phyloP scores from a whole-genome alignment of 2,888 invertebrate species.

The Rhimphoctona megacephalus region DNA sequence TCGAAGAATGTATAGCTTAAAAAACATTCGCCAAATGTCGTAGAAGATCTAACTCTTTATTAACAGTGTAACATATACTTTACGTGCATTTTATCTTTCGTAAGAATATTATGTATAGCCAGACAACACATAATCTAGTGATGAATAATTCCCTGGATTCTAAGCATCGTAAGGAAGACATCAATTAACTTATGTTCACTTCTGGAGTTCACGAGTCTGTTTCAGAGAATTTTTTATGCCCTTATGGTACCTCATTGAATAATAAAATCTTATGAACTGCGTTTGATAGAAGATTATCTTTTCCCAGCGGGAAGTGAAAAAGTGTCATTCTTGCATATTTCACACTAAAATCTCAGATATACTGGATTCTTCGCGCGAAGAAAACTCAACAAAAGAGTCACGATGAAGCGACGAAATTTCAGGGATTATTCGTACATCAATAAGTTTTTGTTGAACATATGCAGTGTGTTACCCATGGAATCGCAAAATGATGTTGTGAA shows the following conservation, averaged over 20 bases:
- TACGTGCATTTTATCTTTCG: not conserved
- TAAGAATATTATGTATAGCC: not conserved
- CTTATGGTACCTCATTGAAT: not conserved
- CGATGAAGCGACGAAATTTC: constrained; percentile 40
- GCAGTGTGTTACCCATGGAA: constrained; percentile 44
- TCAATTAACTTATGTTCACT: constrained; percentile 11
- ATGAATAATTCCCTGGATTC: not conserved
- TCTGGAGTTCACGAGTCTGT: not conserved
- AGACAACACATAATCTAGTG: not conserved
- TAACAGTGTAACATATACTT: not conserved
- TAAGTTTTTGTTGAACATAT: constrained; percentile 28
- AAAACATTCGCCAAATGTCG: not conserved
- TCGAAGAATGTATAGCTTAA: not conserved
- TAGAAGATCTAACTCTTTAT: not conserved
- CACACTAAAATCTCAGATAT: not conserved
- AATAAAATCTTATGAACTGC: constrained; percentile 6
- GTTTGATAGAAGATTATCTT: not conserved
- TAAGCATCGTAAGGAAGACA: not conserved
- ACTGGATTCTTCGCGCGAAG: not conserved
- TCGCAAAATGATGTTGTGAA: not conserved
- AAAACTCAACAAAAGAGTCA: not conserved
- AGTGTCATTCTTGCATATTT: not conserved
- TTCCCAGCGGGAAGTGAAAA: not conserved
- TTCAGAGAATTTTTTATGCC: constrained; percentile 15
- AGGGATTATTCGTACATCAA: constrained; percentile 54